Base-by-base conservation (phyloP, 2,888 invertebrate genomes). In the Ectobius pallidus region DNA sequence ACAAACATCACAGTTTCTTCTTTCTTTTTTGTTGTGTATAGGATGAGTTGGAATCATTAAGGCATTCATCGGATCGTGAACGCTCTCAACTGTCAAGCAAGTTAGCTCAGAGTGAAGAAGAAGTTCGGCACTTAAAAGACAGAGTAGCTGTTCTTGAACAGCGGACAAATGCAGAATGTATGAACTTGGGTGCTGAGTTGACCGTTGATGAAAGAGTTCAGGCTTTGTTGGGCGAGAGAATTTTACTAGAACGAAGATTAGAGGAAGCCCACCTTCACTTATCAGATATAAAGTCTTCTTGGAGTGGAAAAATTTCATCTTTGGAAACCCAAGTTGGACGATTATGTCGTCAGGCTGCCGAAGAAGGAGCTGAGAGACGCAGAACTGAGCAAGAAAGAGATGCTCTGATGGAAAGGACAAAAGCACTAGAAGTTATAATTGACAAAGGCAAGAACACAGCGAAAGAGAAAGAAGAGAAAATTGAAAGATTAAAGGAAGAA, bases 301-400 rank as follows among this genome's bases (percentile, higher is more conserved):
- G 96, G 96, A 95, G 95, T 79, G 92, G 93, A 16, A 95, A 95
- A 82, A 96, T 96, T 78, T 89, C 94, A 18, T 90, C 92, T 0
- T 84, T 96, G 49, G 96, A 96, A 82, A 94, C 94, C n/a, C 96
- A 96, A 88, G 91, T 92, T 75, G 92, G 92, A 78, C 89, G 94
- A 74, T 83, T 94, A 74, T 93, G 93, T 77, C 87, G 93, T 73
- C 94, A 93, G 82, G 93, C 92, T 39, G 95, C 92, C 46, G 95
- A 92, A 79, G 94, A 94, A 82, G 92, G 93, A 27, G 87, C 91
- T 3, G 94, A 94, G 80, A 88, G 94, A 77, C 86, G 94, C 78
- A 86, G 92, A 77, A 91, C 92, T 0, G 88, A 92, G 62, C 86
- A 86, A 65, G 90, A 91, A 76, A 90, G 90, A 77, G 90, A 89